Evolutionary conservation across 2,113 vertebrate genomes (phyloP).

Genomic region (Mirounga angustirostris): DNA sequence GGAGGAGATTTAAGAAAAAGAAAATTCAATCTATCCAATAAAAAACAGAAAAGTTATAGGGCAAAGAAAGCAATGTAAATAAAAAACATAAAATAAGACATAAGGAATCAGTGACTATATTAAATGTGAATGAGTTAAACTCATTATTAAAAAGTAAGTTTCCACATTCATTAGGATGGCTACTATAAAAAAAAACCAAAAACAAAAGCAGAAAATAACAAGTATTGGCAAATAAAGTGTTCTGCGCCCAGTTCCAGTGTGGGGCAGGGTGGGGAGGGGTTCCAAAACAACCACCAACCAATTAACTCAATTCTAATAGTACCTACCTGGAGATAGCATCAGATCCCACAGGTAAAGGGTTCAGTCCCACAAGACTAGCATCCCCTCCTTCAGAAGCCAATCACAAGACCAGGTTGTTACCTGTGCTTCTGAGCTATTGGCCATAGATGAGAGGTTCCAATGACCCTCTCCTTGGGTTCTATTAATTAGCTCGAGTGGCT

Average conservation of each 20-base stretch:
- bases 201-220: background rate
- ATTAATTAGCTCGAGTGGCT: background rate
- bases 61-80: background rate
- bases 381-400: background rate
- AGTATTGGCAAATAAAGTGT: background rate
- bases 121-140: background rate
- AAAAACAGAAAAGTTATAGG: constrained; percentile 3
- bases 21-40: background rate
- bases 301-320: background rate
- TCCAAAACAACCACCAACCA: background rate
- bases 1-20: background rate
- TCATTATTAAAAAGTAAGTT: background rate
- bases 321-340: background rate
- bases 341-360: background rate
- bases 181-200: background rate
- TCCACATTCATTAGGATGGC: background rate
- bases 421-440: background rate
- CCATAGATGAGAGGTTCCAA: background rate
- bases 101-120: background rate
- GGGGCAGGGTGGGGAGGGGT: too few relatives aligned
- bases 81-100: background rate
- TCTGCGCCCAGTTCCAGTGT: background rate
- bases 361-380: background rate
- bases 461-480: background rate
- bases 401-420: background rate